Conservation (phyloP, 2,888 invertebrate species). For the Bellardia bayeri region DNA sequence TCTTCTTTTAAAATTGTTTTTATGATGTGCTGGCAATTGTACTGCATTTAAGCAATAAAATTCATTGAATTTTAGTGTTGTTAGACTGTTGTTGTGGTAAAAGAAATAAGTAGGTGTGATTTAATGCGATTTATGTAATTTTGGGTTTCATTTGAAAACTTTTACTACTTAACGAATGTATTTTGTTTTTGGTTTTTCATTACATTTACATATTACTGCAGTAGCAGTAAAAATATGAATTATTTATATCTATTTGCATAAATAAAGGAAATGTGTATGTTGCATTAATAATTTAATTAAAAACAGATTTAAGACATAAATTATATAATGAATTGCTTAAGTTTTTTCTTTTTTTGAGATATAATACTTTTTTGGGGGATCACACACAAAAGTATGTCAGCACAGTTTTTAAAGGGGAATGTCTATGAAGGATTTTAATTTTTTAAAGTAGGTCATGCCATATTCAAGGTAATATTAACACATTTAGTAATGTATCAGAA, state of each 20-base stretch:
- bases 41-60: neutral
- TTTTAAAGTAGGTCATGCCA: neutral
- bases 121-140: conserved; percentile 42
- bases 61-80: neutral
- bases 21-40: conserved; percentile 25
- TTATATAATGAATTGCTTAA: neutral
- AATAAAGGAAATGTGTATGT: neutral
- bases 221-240: neutral
- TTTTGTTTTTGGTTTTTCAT: neutral
- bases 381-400: neutral
- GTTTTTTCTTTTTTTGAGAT: neutral
- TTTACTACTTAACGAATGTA: neutral
- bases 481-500: neutral
- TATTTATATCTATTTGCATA: conserved; percentile 17
- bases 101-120: conserved; percentile 31
- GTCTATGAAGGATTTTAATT: neutral
- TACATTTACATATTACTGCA: neutral
- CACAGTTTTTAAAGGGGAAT: neutral
- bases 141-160: conserved; percentile 57
- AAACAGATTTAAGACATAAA: conserved; percentile 54
- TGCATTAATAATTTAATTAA: conserved; percentile 44
- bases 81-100: neutral
- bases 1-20: neutral
- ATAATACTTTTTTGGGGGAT: neutral
- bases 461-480: neutral